Percentiles rank a stretch among this genome's conserved stretches.
These are phyloP conservation scores for Diaperis boleti DNA, from an alignment of 2,888 invertebrate genomes.

Conservation along the genomic window DNA sequence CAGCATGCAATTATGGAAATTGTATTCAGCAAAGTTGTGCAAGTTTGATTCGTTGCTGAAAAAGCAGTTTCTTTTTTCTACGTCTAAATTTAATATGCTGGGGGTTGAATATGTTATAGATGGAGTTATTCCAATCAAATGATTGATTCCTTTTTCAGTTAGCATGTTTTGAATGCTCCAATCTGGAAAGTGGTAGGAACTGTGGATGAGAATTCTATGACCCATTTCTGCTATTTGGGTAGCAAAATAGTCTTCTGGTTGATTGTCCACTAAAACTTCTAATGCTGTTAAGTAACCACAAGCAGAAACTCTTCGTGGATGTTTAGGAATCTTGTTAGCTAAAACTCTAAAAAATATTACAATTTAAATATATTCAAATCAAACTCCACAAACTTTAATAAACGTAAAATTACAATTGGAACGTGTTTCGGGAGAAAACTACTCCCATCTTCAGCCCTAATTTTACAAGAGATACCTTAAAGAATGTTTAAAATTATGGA, in stretches of 20 bases:
- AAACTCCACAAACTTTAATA: background rate
- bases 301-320: slow-evolving; percentile 73
- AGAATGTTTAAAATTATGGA: no score
- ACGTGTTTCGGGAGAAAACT: no score
- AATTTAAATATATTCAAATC: slow-evolving; percentile 2
- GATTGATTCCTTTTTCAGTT: slow-evolving; percentile 70
- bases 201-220: slow-evolving; percentile 74
- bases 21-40: slow-evolving; percentile 66
- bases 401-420: no score
- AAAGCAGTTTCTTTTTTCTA: slow-evolving; percentile 71
- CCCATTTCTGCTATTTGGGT: slow-evolving; percentile 73
- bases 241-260: slow-evolving; percentile 73
- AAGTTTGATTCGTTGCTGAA: slow-evolving; percentile 70
- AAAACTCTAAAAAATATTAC: slow-evolving; percentile 17
- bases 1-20: slow-evolving; percentile 76
- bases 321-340: slow-evolving; percentile 55
- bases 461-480: no score
- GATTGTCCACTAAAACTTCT: slow-evolving; percentile 70
- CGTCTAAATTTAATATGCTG: slow-evolving; percentile 67
- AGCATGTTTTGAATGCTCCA: slow-evolving; percentile 73
- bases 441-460: no score
- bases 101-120: slow-evolving; percentile 74
- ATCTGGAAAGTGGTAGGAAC: slow-evolving; percentile 75
- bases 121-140: slow-evolving; percentile 74
- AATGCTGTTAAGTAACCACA: slow-evolving; percentile 79